phyloP scores from a whole-genome alignment of 2,797 vertebrate species.

The Clarias pachynema region DNA sequence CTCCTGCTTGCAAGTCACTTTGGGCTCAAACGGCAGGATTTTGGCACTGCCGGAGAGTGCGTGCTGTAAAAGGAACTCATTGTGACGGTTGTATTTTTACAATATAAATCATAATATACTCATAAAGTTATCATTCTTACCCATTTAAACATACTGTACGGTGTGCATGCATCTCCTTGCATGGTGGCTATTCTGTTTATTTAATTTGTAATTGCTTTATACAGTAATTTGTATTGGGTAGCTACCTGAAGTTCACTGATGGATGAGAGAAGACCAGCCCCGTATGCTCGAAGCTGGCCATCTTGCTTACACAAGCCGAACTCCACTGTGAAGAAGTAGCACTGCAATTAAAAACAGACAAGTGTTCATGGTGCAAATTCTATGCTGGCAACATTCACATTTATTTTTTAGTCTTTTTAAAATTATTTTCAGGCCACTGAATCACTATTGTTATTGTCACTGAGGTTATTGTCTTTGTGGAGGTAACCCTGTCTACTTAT shows the following conservation, averaged over 20 bases:
- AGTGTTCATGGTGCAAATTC: not conserved
- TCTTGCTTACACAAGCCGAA: conserved; percentile 98
- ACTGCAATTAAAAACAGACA: conserved; percentile 74
- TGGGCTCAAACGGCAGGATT: conserved; percentile 83
- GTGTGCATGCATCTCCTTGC: not conserved
- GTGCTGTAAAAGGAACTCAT: conserved; percentile 67
- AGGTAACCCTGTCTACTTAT: not conserved
- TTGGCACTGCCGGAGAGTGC: conserved; percentile 78
- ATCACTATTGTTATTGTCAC: not conserved
- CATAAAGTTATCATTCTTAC: not conserved
- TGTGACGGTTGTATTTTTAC: not conserved
- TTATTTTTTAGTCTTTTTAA: not conserved
- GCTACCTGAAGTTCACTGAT: conserved; percentile 90
- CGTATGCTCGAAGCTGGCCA: conserved; percentile 90
- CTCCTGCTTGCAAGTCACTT: conserved; percentile 81
- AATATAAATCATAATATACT: not conserved
- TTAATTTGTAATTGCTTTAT: not conserved
- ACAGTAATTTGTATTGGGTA: not conserved
- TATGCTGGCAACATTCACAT: not conserved
- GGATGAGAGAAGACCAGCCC: conserved; percentile 95
- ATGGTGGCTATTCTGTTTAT: not conserved
- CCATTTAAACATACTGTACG: not conserved
- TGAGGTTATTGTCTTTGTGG: not conserved
- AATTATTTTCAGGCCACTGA: not conserved
- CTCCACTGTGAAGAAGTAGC: conserved; percentile 98